A percentile compares a stretch with the other conserved stretches of the same genome.
phyloP scores from a whole-genome alignment of 2,113 vertebrate genomes.

The Lagopus leucura region DNA sequence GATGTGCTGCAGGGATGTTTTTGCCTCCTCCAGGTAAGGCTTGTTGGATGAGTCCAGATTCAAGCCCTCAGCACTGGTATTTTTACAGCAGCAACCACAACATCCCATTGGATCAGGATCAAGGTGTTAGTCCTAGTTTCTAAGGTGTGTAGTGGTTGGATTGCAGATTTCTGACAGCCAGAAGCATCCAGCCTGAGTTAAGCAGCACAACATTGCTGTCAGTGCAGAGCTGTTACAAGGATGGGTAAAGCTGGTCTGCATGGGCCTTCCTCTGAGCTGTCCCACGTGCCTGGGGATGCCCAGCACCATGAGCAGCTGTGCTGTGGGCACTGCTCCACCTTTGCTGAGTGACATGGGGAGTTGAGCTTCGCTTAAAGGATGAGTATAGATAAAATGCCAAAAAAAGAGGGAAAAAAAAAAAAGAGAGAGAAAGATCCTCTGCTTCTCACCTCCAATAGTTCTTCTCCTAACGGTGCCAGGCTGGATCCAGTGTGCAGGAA shows the following conservation, averaged over 20 bases:
- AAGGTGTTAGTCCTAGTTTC: neutral
- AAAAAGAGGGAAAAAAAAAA: too few species aligned
- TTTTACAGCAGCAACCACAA: neutral
- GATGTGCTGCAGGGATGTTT: neutral
- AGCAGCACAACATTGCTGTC: fast-evolving
- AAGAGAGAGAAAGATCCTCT: neutral
- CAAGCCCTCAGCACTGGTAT: neutral
- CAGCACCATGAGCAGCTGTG: neutral
- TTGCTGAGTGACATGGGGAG: fast-evolving
- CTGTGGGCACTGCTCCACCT: fast-evolving
- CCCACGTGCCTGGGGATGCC: fast-evolving
- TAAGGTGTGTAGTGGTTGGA: neutral
- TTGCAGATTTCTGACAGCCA: neutral
- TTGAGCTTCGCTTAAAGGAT: neutral
- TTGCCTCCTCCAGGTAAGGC: neutral
- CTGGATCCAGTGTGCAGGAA: neutral
- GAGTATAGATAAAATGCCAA: fast-evolving
- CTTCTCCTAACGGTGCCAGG: neutral
- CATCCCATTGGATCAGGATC: neutral
- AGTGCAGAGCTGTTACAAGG: neutral
- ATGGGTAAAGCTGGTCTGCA: fast-evolving
- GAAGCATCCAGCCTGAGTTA: neutral
- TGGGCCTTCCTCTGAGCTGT: fast-evolving
- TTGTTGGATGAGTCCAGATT: neutral
- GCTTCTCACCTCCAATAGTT: neutral